Percentiles rank a stretch among this genome's conserved stretches.
phyloP scores from a whole-genome alignment of 2,113 vertebrate species.

The Psephotus haematonotus region DNA sequence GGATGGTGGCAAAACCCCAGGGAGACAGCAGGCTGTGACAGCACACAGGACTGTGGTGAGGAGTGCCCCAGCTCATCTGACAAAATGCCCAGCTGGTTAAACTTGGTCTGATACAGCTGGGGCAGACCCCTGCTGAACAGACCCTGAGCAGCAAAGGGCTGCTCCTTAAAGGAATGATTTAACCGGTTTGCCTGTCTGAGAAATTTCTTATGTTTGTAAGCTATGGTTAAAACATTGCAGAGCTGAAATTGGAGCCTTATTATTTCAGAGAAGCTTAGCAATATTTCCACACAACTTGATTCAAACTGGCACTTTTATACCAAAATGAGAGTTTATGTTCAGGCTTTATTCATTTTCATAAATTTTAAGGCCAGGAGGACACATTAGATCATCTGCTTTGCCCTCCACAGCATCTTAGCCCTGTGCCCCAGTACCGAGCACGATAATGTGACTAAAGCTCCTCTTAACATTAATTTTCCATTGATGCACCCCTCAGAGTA shows the following conservation, averaged over 20 bases:
- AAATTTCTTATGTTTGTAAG: background rate
- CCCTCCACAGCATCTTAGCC: background rate
- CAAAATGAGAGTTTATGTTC: background rate
- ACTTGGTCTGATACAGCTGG: background rate
- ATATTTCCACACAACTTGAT: background rate
- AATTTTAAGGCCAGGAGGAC: background rate
- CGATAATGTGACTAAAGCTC: background rate
- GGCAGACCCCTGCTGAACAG: background rate
- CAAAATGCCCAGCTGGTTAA: background rate
- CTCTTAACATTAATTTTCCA: slow-evolving; percentile 50
- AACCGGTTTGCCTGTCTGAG: background rate
- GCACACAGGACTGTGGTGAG: background rate
- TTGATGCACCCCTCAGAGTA: background rate
- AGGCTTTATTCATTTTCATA: background rate
- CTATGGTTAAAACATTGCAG: background rate
- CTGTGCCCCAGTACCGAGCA: background rate
- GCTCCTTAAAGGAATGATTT: background rate
- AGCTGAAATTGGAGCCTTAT: background rate
- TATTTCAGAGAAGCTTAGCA: background rate
- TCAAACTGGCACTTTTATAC: background rate
- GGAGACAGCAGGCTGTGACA: background rate
- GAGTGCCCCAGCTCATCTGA: background rate
- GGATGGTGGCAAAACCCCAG: too few species aligned
- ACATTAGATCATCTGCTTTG: slow-evolving; percentile 12
- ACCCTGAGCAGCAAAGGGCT: background rate